Percentiles rank a stretch among this genome's conserved stretches.
phyloP scores from a whole-genome alignment of 2,888 invertebrate genomes.

The Brenthis hecate region DNA sequence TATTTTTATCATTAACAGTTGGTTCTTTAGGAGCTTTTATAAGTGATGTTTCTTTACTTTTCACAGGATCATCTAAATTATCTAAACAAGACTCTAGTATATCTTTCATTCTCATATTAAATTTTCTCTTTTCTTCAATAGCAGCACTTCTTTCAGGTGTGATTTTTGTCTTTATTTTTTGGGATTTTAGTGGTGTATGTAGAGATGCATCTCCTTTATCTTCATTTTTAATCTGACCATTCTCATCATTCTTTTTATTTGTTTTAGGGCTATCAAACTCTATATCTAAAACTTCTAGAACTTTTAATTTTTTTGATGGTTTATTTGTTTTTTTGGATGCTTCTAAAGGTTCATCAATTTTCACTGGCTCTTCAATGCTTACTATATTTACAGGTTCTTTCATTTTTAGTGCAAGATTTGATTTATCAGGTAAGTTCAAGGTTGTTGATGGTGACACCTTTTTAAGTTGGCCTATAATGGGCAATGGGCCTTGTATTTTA shows the following conservation, averaged over 20 bases:
- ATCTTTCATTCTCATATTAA: slow-evolving; percentile 71
- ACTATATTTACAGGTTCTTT: slow-evolving; percentile 6
- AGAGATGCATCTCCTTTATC: slow-evolving; percentile 9
- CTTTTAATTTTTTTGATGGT: slow-evolving; percentile 23
- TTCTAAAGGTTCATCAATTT: neutral
- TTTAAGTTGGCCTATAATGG: slow-evolving; percentile 52
- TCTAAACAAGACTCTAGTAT: slow-evolving; percentile 64
- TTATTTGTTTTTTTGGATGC: slow-evolving; percentile 5
- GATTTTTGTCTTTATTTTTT: slow-evolving; percentile 51
- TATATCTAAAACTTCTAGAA: slow-evolving; percentile 31
- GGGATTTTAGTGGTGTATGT: slow-evolving; percentile 27
- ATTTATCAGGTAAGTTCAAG: slow-evolving; percentile 49
- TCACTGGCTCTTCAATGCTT: neutral
- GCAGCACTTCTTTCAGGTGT: slow-evolving; percentile 64
- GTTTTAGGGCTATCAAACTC: slow-evolving; percentile 16
- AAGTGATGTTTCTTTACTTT: slow-evolving; percentile 18
- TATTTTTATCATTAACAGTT: slow-evolving; percentile 19
- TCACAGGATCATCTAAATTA: slow-evolving; percentile 43
- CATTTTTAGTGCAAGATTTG: neutral
- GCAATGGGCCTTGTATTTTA: slow-evolving; percentile 51
- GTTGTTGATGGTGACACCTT: slow-evolving; percentile 56
- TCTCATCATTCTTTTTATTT: slow-evolving; percentile 11
- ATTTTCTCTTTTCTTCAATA: slow-evolving; percentile 69
- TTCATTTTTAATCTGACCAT: slow-evolving; percentile 4
- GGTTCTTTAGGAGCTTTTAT: slow-evolving; percentile 12